These are phyloP conservation scores for Siniperca knerii DNA, from an alignment of 2,113 vertebrate genomes.

Conservation along the genomic window DNA sequence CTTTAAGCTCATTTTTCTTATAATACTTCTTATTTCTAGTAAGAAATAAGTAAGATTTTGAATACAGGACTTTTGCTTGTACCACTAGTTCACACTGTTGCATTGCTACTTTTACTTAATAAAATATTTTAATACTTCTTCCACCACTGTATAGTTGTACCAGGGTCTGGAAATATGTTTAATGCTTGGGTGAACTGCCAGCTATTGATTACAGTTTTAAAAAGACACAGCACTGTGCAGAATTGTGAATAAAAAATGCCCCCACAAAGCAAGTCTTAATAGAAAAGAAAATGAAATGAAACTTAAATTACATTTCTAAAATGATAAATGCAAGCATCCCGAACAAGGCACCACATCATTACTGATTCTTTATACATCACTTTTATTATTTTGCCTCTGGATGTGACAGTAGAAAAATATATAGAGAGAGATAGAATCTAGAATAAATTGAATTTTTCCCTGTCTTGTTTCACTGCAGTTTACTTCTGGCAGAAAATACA, in stretches of 20 bases:
- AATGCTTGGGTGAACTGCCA: background rate
- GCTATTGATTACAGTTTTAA: background rate
- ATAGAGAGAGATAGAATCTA: background rate
- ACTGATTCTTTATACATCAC: background rate
- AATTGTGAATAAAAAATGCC: background rate
- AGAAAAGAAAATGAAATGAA: background rate
- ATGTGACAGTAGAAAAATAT: background rate
- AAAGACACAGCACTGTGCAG: background rate
- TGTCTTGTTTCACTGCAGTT: conserved; percentile 13
- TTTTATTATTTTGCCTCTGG: conserved; percentile 8
- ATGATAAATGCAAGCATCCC: background rate
- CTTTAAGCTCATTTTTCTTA: background rate
- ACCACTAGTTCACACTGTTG: background rate
- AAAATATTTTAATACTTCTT: background rate
- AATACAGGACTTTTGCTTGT: background rate
- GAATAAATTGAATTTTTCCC: too few species aligned
- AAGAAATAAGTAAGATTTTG: background rate
- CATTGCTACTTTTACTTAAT: background rate
- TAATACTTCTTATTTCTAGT: background rate
- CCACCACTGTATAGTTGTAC: background rate
- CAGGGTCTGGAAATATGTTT: background rate
- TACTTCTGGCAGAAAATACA: background rate
- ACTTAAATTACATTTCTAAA: background rate
- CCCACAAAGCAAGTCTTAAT: background rate
- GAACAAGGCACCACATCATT: too few species aligned